phyloP scores from a whole-genome alignment of 2,113 vertebrate species.

The Naja naja region DNA sequence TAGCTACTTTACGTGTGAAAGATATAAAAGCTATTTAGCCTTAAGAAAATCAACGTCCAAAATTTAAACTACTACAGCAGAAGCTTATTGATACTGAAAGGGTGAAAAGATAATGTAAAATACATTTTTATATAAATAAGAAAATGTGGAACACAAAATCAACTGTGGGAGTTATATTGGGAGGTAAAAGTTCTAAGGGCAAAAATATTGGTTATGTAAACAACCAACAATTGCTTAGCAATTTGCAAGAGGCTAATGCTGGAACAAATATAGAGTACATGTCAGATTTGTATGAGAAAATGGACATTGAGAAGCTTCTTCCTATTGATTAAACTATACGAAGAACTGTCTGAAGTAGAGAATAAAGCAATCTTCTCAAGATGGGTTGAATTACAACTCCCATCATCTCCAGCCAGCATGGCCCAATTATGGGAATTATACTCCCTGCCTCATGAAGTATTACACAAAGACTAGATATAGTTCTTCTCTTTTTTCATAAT shows the following conservation, averaged over 20 bases:
- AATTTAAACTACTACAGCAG: not conserved
- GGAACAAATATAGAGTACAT: not conserved
- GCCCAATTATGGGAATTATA: not conserved
- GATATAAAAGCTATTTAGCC: not conserved
- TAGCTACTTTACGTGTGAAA: not conserved
- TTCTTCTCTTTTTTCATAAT: not conserved
- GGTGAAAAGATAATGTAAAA: not conserved
- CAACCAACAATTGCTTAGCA: not conserved
- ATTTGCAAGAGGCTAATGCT: not conserved
- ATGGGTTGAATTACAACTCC: not conserved
- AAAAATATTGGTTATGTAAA: not conserved
- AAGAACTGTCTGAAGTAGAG: not conserved
- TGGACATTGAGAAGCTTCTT: not conserved
- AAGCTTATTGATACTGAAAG: not conserved
- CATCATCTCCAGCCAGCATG: not conserved
- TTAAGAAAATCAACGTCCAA: not conserved
- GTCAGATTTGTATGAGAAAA: not conserved
- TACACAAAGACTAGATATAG: not conserved
- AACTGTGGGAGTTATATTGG: not conserved
- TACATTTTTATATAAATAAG: not conserved
- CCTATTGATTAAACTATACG: not conserved
- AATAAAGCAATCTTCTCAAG: not conserved
- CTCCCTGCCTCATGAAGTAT: no score
- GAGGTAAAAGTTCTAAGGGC: not conserved
- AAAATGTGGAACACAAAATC: not conserved